These are phyloP conservation scores for Danaus chrysippus DNA, from an alignment of 2,888 invertebrate species.

Conservation along the genomic window DNA sequence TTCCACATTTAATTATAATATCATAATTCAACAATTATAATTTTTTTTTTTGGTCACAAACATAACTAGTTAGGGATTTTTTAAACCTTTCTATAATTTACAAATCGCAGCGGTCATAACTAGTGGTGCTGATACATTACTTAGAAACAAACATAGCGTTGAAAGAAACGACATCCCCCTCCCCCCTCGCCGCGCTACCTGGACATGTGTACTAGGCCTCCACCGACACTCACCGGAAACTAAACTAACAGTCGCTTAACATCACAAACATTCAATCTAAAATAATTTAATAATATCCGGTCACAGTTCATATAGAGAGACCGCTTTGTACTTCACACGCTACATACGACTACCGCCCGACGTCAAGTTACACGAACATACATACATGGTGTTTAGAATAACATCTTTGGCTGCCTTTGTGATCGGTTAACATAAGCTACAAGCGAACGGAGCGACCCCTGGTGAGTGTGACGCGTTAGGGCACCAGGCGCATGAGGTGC, in stretches of 20 bases:
- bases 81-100: neutral
- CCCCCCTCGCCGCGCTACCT: neutral
- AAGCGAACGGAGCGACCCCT: neutral
- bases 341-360: neutral
- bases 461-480: constrained; percentile 49
- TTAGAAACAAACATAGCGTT: neutral
- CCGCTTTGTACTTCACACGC: constrained; percentile 4
- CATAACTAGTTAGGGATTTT: neutral
- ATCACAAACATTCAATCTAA: constrained; percentile 1
- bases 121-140: neutral
- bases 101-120: neutral
- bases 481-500: constrained; percentile 82
- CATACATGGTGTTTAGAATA: no score
- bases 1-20: neutral
- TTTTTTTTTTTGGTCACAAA: neutral
- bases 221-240: neutral
- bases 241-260: neutral
- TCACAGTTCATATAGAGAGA: neutral
- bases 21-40: neutral
- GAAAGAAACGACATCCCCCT: neutral
- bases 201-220: neutral
- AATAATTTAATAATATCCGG: neutral
- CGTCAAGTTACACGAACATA: no score
- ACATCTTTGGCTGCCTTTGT: neutral
- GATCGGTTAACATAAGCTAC: neutral